A percentile compares a stretch with the other conserved stretches of the same genome.
phyloP scores from a whole-genome alignment of 1,140 invertebrate species.

The Metaphire vulgaris region DNA sequence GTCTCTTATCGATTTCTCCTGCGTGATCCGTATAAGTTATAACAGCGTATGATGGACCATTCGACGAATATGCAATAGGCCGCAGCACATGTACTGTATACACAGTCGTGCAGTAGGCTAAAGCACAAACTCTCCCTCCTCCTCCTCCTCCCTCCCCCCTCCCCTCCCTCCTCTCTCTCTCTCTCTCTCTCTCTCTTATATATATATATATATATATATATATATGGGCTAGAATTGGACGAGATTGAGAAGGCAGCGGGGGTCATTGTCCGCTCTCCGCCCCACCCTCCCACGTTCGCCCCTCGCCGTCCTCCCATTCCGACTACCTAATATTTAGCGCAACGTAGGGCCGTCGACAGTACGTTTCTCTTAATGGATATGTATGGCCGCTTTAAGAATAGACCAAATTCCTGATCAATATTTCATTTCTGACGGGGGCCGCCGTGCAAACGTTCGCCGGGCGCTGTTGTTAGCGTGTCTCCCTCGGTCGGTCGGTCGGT shows the following conservation, averaged over 20 bases:
- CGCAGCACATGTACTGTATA: neutral
- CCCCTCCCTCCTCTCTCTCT: neutral
- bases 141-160: neutral
- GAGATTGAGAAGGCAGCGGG: no score
- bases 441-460: no score
- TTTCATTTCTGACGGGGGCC: neutral
- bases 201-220: no score
- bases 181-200: neutral
- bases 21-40: slow-evolving; percentile 2
- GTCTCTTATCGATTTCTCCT: slow-evolving; percentile 2
- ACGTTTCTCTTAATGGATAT: slow-evolving; percentile 1
- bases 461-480: no score
- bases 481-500: neutral
- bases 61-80: neutral
- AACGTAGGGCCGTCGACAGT: neutral
- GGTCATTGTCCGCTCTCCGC: neutral
- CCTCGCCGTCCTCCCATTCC: neutral
- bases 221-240: no score
- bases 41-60: neutral
- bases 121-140: neutral
- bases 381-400: slow-evolving; percentile 1
- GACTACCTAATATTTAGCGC: neutral
- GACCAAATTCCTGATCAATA: slow-evolving; percentile 2
- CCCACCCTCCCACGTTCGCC: neutral
- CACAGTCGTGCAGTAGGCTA: neutral